Evolutionary conservation across 2,888 invertebrate species (phyloP).

Genomic region (Caenorhabditis sp.): DNA sequence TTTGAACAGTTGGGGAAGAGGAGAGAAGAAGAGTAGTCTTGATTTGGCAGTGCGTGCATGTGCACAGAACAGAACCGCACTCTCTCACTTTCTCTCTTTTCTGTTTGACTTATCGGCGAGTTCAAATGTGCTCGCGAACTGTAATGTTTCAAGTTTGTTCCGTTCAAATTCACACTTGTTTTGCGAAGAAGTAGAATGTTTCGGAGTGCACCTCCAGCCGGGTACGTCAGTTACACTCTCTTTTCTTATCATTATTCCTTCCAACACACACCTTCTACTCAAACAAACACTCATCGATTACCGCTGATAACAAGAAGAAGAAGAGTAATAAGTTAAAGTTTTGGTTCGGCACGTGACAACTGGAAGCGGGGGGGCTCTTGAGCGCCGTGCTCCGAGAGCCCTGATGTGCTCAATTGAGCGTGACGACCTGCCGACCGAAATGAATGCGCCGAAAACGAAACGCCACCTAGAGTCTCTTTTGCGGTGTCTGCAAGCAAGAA

Average conservation of each 20-base stretch:
- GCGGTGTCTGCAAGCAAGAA: background rate
- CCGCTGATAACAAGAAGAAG: background rate
- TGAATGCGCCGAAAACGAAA: too few species aligned
- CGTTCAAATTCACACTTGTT: background rate
- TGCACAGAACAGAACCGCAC: constrained; percentile 46
- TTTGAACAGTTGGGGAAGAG: constrained; percentile 33
- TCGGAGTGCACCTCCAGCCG: background rate
- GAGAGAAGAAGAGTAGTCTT: too few species aligned
- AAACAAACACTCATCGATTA: constrained; percentile 20
- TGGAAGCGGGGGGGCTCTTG: background rate
- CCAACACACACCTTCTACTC: constrained; percentile 29
- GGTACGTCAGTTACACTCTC: background rate
- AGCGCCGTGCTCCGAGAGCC: background rate
- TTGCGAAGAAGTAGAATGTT: background rate
- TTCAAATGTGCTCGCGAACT: constrained; percentile 43
- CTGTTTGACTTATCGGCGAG: constrained; percentile 9
- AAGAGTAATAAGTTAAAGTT: too few species aligned
- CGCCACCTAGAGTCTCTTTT: background rate
- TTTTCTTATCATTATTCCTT: constrained; percentile 20
- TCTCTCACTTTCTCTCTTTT: background rate
- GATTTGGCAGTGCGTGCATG: constrained; percentile 7
- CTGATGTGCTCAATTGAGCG: constrained; percentile 39
- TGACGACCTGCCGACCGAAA: too few species aligned
- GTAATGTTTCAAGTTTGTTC: constrained; percentile 34
- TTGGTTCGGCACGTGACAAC: too few species aligned